Base-by-base conservation (phyloP, 2,888 invertebrate species). In the Tetranychus truncatus region DNA sequence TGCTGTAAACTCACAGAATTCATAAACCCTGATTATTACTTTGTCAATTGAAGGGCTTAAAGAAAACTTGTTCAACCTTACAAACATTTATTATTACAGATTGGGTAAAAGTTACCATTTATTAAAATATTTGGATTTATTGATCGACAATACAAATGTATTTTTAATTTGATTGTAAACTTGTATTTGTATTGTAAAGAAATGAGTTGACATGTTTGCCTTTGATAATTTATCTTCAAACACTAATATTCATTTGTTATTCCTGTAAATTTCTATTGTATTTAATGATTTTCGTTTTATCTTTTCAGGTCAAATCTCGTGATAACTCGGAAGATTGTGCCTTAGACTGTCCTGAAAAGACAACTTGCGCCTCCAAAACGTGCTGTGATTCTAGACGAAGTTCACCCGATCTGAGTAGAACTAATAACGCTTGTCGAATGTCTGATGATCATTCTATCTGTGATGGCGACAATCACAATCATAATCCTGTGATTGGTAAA, bases 361-460 rank as follows among this genome's bases (percentile, higher is more conserved):
- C 20, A 11, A 24, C 69, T 4, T 69, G 69, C 20, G 69, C 69
- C 69, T 69, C 69, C 5, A 69, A 69, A 24, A 69, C 69, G 7
- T 69, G 69, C 69, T 69, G 69, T 69, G 69, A 69, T 24, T 69
- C 69, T 11, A 69, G 69, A 20, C 69, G 69, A 69, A 69, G 34
- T 21, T 69, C 69, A 69, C 69, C 69, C 8, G 69, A 69, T 21
- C 69, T 55, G 7, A 55, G 55, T 55, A 9, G 55, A 55, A 55
- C 55, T 15, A 55, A 55, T 15, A 55, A 55, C 7, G 55, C 11
- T 15, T 55, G 55, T 55, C 55, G 55, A 55, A 9, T 55, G 55
- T 55, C 55, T 15, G 55, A 55, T 15, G 55, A 55, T 55, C 55
- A 15, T 15, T 55, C 55, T 55, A 15, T 15, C 15, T 55, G 15